phyloP scores from a whole-genome alignment of 1,140 invertebrate species.

The Drosophila grimshawi region DNA sequence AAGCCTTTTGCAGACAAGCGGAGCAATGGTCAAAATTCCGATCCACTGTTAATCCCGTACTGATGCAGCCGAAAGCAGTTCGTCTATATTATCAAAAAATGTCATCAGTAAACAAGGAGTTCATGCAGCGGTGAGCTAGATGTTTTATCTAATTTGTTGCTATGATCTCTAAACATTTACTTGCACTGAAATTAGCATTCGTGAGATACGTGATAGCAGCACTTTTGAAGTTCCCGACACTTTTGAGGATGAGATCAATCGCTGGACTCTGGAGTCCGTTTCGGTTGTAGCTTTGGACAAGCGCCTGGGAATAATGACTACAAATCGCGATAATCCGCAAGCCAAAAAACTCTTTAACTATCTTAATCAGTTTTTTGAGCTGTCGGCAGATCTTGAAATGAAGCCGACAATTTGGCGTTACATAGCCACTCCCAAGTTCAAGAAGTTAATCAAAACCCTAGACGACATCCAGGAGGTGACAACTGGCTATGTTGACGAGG shows the following conservation, averaged over 20 bases:
- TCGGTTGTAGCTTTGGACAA: slow-evolving; percentile 87
- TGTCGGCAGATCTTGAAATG: slow-evolving; percentile 86
- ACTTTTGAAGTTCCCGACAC: slow-evolving; percentile 86
- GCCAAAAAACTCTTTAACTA: slow-evolving; percentile 46
- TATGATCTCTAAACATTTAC: too few relatives aligned
- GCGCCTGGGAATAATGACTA: slow-evolving; percentile 73
- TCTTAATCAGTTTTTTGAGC: slow-evolving; percentile 86
- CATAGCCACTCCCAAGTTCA: slow-evolving; percentile 86
- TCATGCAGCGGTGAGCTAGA: slow-evolving; percentile 63
- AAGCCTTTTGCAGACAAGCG: slow-evolving; percentile 43
- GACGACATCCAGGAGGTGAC: slow-evolving; percentile 64
- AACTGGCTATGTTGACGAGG: slow-evolving; percentile 61
- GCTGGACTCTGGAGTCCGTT: slow-evolving; percentile 90
- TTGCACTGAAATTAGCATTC: slow-evolving; percentile 36
- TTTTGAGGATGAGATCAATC: slow-evolving; percentile 88
- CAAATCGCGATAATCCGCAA: slow-evolving; percentile 22
- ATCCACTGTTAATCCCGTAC: slow-evolving; percentile 65
- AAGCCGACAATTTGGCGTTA: slow-evolving; percentile 87
- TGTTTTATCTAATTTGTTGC: too few relatives aligned
- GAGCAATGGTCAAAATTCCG: slow-evolving; percentile 70
- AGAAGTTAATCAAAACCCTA: slow-evolving; percentile 85
- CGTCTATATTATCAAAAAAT: slow-evolving; percentile 67
- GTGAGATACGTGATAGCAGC: slow-evolving; percentile 82
- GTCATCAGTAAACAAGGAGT: slow-evolving; percentile 72
- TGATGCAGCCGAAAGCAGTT: slow-evolving; percentile 75